phyloP scores from a whole-genome alignment of 2,888 invertebrate genomes.

The Acleris laterana region DNA sequence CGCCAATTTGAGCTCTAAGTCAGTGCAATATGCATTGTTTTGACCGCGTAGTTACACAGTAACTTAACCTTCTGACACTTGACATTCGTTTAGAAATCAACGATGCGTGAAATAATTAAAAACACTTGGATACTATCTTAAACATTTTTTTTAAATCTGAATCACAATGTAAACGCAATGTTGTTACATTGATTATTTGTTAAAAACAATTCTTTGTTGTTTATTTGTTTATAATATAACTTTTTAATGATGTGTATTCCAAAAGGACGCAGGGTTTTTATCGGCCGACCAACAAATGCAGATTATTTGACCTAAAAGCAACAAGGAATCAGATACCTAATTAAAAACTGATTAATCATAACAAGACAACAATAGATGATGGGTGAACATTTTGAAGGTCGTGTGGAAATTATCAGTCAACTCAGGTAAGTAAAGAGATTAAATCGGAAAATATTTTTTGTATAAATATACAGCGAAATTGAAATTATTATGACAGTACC shows the following conservation, averaged over 20 bases:
- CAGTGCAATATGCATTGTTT: neutral
- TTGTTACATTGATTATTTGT: too few relatives aligned
- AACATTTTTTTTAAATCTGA: neutral
- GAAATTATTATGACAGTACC: conserved; percentile 4
- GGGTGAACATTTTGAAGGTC: conserved; percentile 9
- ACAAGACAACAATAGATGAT: conserved; percentile 22
- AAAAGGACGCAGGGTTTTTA: neutral
- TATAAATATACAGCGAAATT: conserved; percentile 20
- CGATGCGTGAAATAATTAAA: neutral
- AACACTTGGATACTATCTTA: neutral
- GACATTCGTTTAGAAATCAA: conserved; percentile 28
- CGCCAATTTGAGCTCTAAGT: conserved; percentile 1
- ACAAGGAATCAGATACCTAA: conserved; percentile 6
- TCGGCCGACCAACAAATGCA: neutral
- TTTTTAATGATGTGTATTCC: neutral
- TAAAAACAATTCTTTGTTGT: neutral
- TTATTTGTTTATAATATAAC: neutral
- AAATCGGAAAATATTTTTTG: neutral
- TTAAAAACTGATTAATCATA: conserved; percentile 1
- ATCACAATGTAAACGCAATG: neutral
- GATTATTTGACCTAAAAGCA: conserved; percentile 5
- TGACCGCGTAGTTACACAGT: neutral
- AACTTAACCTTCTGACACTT: neutral
- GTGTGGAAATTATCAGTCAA: conserved; percentile 17
- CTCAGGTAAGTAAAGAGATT: conserved; percentile 14